Percentiles rank a stretch among this genome's conserved stretches.
phyloP scores from a whole-genome alignment of 2,888 invertebrate genomes.

The Pelosia muscerda region DNA sequence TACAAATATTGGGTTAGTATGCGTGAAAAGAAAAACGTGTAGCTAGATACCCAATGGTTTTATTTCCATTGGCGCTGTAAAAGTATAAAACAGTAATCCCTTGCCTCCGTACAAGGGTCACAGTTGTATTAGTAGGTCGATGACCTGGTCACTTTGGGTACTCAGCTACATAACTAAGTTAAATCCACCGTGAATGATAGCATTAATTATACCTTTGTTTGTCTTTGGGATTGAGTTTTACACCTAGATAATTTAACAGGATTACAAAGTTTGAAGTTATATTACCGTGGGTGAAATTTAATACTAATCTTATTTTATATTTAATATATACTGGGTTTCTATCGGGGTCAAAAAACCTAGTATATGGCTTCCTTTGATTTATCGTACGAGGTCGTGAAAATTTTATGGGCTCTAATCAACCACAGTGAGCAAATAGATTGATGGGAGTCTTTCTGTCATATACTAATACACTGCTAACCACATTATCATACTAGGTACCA shows the following conservation, averaged over 20 bases:
- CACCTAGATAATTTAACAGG: background rate
- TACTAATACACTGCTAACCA: no score
- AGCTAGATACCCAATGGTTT: background rate
- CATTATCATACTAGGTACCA: no score
- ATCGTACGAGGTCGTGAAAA: background rate
- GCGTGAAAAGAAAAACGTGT: background rate
- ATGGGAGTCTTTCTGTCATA: no score
- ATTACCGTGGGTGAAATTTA: background rate
- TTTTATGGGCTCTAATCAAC: no score
- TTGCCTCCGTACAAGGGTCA: slow-evolving; percentile 13
- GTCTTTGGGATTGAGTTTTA: background rate
- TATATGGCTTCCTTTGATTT: background rate
- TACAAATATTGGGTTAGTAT: background rate
- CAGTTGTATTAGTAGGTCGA: slow-evolving; percentile 11
- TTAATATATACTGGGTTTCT: no score
- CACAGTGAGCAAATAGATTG: no score
- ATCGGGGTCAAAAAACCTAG: no score
- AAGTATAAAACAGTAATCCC: slow-evolving; percentile 17
- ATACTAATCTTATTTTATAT: no score
- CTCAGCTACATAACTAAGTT: slow-evolving; percentile 1
- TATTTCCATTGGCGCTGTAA: slow-evolving; percentile 14
- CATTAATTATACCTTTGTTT: slow-evolving; percentile 1
- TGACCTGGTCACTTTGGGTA: slow-evolving; percentile 8
- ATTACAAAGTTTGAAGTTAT: background rate
- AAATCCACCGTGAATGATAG: slow-evolving; percentile 11